phyloP scores from a whole-genome alignment of 2,113 vertebrate genomes.

The Heterotis niloticus region DNA sequence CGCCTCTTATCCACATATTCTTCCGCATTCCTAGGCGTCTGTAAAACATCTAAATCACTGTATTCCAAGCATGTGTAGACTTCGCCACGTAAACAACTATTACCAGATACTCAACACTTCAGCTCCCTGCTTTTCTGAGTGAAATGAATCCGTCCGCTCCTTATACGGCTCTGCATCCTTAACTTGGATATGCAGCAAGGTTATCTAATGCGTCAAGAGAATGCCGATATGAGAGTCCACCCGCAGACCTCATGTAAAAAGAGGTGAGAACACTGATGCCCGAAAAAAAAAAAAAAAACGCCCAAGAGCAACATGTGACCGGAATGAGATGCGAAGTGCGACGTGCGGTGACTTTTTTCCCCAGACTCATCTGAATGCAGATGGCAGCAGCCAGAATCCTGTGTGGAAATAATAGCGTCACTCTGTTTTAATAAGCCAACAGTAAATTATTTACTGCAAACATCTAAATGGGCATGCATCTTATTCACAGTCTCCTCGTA shows the following conservation, averaged over 20 bases:
- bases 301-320: slow-evolving; percentile 49
- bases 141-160: neutral
- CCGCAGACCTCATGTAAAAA: neutral
- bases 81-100: slow-evolving; percentile 6
- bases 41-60: neutral
- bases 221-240: neutral
- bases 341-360: slow-evolving; percentile 40
- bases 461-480: slow-evolving; percentile 53
- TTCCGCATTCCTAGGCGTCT: slow-evolving; percentile 1
- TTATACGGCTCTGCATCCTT: neutral
- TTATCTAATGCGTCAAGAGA: neutral
- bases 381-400: slow-evolving; percentile 50
- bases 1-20: neutral
- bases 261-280: neutral
- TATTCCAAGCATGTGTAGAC: neutral
- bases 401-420: slow-evolving; percentile 56
- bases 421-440: slow-evolving; percentile 64
- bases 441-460: slow-evolving; percentile 66
- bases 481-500: slow-evolving; percentile 60
- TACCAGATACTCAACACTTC: neutral
- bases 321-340: slow-evolving; percentile 7
- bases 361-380: slow-evolving; percentile 54
- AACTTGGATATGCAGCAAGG: slow-evolving; percentile 1
- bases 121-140: slow-evolving; percentile 4
- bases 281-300: slow-evolving; percentile 41